These are phyloP conservation scores for Kryptopterus vitreolus DNA, from an alignment of 2,797 vertebrate species.

Conservation along the genomic window DNA sequence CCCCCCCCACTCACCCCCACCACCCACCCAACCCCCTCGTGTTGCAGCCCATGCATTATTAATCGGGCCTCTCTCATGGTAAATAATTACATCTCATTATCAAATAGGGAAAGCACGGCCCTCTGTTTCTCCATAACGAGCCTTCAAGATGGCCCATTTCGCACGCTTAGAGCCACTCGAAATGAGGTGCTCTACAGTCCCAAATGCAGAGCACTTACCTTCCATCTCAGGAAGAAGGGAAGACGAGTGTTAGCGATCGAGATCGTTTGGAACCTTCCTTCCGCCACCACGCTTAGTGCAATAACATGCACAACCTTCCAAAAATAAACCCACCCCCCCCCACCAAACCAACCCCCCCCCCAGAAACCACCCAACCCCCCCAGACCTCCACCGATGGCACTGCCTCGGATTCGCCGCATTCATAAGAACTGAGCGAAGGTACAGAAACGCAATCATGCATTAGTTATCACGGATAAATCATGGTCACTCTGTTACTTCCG, in stretches of 20 bases:
- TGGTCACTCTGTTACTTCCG: slow-evolving; percentile 21
- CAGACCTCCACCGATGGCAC: not conserved
- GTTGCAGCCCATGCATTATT: slow-evolving; percentile 56
- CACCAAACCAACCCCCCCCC: no score
- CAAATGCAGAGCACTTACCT: not conserved
- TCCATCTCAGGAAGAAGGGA: slow-evolving; percentile 6
- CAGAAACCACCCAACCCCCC: no score
- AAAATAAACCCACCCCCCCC: no score
- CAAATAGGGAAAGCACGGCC: slow-evolving; percentile 47
- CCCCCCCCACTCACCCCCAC: no score
- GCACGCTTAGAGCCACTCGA: slow-evolving; percentile 40
- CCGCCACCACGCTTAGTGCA: no score
- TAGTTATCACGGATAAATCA: slow-evolving; percentile 36
- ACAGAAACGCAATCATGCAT: slow-evolving; percentile 22
- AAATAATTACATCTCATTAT: slow-evolving; percentile 62
- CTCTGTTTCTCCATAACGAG: slow-evolving; percentile 51
- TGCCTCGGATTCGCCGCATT: slow-evolving; percentile 10
- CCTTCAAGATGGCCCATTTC: slow-evolving; percentile 41
- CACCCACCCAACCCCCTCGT: no score
- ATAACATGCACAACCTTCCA: no score
- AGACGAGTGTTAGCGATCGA: slow-evolving; percentile 16
- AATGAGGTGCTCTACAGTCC: slow-evolving; percentile 29
- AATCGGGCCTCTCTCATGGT: slow-evolving; percentile 52
- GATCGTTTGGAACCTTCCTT: no score
- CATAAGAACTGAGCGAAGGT: slow-evolving; percentile 24